These are phyloP conservation scores for Gadus chalcogrammus DNA, from an alignment of 2,113 vertebrate genomes.

Conservation along the genomic window DNA sequence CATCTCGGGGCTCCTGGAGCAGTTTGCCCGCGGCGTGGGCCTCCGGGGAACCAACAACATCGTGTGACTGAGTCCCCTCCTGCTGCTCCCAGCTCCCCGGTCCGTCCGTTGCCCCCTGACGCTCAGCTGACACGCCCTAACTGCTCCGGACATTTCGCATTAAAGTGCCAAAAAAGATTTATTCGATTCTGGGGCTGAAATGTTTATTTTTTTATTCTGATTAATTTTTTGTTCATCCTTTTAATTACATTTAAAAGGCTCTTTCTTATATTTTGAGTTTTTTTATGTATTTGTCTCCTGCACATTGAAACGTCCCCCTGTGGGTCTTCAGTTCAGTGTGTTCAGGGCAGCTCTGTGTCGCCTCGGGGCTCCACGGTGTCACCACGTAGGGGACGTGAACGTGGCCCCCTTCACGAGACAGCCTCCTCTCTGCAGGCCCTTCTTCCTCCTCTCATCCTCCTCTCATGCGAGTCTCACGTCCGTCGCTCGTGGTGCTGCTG, in stretches of 20 bases:
- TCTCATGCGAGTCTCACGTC: background rate
- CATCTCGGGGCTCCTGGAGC: constrained; percentile 92
- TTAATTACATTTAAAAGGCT: constrained; percentile 18
- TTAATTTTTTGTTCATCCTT: constrained; percentile 27
- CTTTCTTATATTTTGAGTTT: too few species aligned
- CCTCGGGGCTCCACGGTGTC: too few species aligned
- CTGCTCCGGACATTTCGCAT: constrained; percentile 34
- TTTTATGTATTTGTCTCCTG: too few species aligned
- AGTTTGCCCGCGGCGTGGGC: constrained; percentile 91
- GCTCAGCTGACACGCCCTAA: background rate
- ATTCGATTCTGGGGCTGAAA: constrained; percentile 37
- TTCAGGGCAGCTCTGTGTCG: too few species aligned
- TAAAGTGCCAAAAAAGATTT: constrained; percentile 69
- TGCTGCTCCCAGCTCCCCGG: background rate
- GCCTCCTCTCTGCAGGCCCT: too few species aligned
- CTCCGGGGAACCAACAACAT: constrained; percentile 83
- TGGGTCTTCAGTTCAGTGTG: too few species aligned
- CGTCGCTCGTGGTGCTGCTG: constrained; percentile 25
- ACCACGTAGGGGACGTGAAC: too few species aligned
- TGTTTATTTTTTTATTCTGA: constrained; percentile 9
- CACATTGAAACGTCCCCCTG: too few species aligned
- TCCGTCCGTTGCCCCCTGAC: background rate
- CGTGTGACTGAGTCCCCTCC: constrained; percentile 67
- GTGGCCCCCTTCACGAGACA: too few species aligned
- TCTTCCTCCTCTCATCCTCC: background rate